Evolutionary conservation across 2,888 invertebrate species (phyloP).

Genomic region (Pedicia rivosa): DNA sequence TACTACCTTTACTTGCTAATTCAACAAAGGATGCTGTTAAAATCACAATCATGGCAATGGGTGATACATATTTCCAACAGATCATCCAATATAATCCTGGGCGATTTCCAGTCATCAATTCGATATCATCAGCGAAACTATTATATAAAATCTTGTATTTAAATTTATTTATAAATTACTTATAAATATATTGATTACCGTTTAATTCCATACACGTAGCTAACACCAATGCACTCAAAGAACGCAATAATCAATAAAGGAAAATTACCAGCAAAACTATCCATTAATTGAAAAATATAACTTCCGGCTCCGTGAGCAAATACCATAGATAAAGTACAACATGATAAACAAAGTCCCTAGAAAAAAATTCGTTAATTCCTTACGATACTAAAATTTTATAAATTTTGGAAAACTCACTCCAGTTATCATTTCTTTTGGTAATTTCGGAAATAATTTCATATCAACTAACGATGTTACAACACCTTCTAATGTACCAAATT

Average conservation of each 20-base stretch:
- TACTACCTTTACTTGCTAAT: conserved; percentile 62
- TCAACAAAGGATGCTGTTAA: conserved; percentile 69
- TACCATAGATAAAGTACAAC: conserved; percentile 72
- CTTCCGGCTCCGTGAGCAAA: conserved; percentile 89
- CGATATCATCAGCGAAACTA: conserved; percentile 86
- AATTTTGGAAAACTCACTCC: conserved; percentile 33
- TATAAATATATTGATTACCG: conserved; percentile 38
- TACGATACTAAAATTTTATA: background rate
- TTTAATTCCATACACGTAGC: conserved; percentile 87
- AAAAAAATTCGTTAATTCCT: conserved; percentile 1
- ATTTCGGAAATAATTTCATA: conserved; percentile 82
- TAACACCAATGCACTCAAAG: conserved; percentile 79
- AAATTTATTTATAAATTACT: background rate
- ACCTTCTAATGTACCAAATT: conserved; percentile 90
- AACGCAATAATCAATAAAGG: conserved; percentile 84
- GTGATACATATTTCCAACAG: conserved; percentile 90
- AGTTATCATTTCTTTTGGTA: conserved; percentile 77
- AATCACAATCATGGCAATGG: conserved; percentile 75
- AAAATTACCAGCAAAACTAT: conserved; percentile 87
- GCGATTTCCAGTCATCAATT: conserved; percentile 82
- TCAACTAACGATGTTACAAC: conserved; percentile 92
- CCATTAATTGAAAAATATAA: conserved; percentile 85
- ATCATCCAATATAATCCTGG: conserved; percentile 83
- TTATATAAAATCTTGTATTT: conserved; percentile 15
- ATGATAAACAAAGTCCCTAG: conserved; percentile 50